Conservation (phyloP, 2,113 vertebrate species). For the Prionailurus bengalensis region DNA sequence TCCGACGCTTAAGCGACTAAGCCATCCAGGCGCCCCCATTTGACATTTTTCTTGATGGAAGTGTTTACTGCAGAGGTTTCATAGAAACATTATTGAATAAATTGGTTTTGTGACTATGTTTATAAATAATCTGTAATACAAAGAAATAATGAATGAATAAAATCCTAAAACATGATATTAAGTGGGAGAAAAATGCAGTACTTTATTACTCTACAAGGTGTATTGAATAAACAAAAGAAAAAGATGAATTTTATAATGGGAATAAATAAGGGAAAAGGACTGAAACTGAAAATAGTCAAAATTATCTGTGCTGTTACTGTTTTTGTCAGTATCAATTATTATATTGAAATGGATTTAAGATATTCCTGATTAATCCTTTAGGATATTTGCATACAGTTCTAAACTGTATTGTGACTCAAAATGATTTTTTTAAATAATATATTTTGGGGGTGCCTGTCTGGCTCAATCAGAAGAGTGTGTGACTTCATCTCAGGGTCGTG, state of each 20-base stretch:
- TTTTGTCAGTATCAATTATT: neutral
- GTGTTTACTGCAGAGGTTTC: neutral
- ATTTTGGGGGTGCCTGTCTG: neutral
- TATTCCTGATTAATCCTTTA: constrained; percentile 8
- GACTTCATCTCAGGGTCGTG: neutral
- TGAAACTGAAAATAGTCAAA: neutral
- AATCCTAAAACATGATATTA: constrained; percentile 13
- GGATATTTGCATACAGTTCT: neutral
- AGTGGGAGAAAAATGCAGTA: constrained; percentile 21
- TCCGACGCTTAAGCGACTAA: no score
- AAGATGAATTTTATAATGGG: neutral
- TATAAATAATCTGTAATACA: constrained; percentile 23
- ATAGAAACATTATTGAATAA: constrained; percentile 28
- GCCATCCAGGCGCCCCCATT: neutral
- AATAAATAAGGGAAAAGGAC: neutral
- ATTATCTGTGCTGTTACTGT: neutral
- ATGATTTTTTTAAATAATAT: neutral
- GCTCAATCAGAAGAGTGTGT: neutral
- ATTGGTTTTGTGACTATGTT: constrained; percentile 13
- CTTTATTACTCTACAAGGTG: neutral
- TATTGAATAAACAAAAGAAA: neutral
- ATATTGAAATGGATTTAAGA: neutral
- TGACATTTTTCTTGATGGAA: constrained; percentile 1
- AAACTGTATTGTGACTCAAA: neutral
- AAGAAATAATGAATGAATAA: constrained; percentile 30